Percentiles rank a stretch among this genome's conserved stretches.
Conservation (phyloP, 2,797 vertebrate genomes). For the Meda fulgida region DNA sequence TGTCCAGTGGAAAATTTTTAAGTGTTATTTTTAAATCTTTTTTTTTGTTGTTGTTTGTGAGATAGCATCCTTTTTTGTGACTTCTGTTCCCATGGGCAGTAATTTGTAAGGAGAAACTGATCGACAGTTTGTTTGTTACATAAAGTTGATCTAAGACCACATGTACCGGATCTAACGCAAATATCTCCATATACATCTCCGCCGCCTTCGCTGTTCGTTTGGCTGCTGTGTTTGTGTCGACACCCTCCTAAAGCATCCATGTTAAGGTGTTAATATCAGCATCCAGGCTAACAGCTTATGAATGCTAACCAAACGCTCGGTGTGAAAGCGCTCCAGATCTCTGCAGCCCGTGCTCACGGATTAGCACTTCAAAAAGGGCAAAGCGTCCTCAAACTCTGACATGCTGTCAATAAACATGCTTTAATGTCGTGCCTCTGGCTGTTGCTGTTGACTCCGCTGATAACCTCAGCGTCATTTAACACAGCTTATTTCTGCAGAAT, state of each 20-base stretch:
- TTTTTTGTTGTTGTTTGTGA: no score
- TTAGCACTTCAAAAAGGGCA: slow-evolving; percentile 75
- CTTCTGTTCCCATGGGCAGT: background rate
- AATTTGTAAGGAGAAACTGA: background rate
- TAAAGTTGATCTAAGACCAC: background rate
- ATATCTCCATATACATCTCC: background rate
- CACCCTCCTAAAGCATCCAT: slow-evolving; percentile 5
- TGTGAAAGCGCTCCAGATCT: slow-evolving; percentile 38
- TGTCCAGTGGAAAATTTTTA: background rate
- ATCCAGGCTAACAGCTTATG: slow-evolving; percentile 14
- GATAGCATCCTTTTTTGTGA: background rate
- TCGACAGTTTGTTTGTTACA: background rate
- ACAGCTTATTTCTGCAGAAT: background rate
- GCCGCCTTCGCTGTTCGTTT: background rate
- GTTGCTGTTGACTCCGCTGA: slow-evolving; percentile 8
- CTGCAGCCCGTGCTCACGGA: slow-evolving; percentile 53
- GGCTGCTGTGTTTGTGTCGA: slow-evolving; percentile 1
- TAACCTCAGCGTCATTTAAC: slow-evolving; percentile 15
- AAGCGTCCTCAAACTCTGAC: slow-evolving; percentile 69
- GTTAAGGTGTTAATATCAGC: slow-evolving; percentile 13
- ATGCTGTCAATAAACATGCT: slow-evolving; percentile 66
- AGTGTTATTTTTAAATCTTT: background rate
- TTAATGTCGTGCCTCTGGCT: slow-evolving; percentile 66
- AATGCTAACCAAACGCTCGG: slow-evolving; percentile 24
- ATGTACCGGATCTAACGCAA: background rate